Evolutionary conservation across 2,888 invertebrate genomes (phyloP).

Genomic region (Oxycera nigricornis): DNA sequence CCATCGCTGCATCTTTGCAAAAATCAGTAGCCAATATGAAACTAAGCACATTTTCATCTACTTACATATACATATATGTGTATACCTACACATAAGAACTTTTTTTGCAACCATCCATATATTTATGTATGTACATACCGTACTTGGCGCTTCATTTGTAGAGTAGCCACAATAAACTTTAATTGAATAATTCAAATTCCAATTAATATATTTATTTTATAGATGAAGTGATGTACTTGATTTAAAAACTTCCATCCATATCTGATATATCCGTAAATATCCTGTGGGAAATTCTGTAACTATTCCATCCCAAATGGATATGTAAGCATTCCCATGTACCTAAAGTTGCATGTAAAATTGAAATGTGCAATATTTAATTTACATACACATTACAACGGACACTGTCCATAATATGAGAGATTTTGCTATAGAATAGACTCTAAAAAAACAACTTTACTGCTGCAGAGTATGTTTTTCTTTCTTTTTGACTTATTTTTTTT

Average conservation of each 20-base stretch:
- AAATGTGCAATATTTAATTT: neutral
- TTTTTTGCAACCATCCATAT: too few species aligned
- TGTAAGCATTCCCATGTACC: conserved; percentile 10
- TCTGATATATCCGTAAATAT: neutral
- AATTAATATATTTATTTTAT: conserved; percentile 27
- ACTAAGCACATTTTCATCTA: too few species aligned
- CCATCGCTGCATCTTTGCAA: too few species aligned
- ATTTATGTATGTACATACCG: too few species aligned
- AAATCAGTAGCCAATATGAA: too few species aligned
- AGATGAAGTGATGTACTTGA: conserved; percentile 40
- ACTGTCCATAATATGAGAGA: neutral
- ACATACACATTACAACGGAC: neutral
- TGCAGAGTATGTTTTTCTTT: conserved; percentile 19
- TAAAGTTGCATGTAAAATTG: neutral
- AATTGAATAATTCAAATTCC: neutral
- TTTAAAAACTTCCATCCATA: conserved; percentile 22
- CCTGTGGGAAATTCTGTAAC: conserved; percentile 4
- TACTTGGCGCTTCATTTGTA: conserved; percentile 11
- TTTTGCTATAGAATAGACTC: neutral
- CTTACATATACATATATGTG: too few species aligned
- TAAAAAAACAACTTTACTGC: conserved; percentile 31
- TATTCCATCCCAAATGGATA: conserved; percentile 10
- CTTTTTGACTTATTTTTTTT: neutral
- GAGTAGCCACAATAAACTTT: neutral
- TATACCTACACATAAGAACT: too few species aligned